These are phyloP conservation scores for Drosophila picticornis DNA, from an alignment of 2,888 invertebrate species.

Conservation along the genomic window DNA sequence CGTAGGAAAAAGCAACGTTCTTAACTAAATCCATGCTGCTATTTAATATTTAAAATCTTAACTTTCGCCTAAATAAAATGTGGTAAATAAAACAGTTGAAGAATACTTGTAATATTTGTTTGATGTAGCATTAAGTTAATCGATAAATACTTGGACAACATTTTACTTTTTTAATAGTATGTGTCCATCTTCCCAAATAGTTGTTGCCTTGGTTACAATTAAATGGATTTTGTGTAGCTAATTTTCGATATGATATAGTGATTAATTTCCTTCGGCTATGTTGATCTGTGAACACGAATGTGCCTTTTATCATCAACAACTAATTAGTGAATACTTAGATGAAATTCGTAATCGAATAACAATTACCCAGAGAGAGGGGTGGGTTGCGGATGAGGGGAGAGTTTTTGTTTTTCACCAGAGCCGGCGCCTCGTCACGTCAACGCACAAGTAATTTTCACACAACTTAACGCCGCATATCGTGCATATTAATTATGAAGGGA, in stretches of 20 bases:
- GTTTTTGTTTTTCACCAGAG: slow-evolving; percentile 46
- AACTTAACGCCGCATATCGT: slow-evolving; percentile 80
- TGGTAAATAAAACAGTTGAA: background rate
- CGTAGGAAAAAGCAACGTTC: background rate
- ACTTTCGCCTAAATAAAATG: background rate
- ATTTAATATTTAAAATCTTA: background rate
- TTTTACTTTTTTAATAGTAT: background rate
- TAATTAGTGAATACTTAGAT: slow-evolving; percentile 68
- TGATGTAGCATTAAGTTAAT: background rate
- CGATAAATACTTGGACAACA: background rate
- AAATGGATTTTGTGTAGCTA: background rate
- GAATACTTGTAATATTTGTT: background rate
- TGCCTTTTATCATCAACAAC: slow-evolving; percentile 64
- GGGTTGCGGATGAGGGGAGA: slow-evolving; percentile 7
- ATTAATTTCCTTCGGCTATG: slow-evolving; percentile 16
- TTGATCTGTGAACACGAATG: slow-evolving; percentile 10
- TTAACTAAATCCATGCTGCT: background rate
- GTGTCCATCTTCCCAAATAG: background rate
- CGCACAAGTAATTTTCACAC: slow-evolving; percentile 76
- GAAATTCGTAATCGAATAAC: slow-evolving; percentile 60
- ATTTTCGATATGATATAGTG: slow-evolving; percentile 18
- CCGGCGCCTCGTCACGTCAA: slow-evolving; percentile 63
- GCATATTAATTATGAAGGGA: slow-evolving; percentile 76
- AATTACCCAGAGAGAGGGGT: slow-evolving; percentile 39
- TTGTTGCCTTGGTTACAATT: background rate